Conservation (phyloP, 2,888 invertebrate genomes). For the Trichopria drosophilae region DNA sequence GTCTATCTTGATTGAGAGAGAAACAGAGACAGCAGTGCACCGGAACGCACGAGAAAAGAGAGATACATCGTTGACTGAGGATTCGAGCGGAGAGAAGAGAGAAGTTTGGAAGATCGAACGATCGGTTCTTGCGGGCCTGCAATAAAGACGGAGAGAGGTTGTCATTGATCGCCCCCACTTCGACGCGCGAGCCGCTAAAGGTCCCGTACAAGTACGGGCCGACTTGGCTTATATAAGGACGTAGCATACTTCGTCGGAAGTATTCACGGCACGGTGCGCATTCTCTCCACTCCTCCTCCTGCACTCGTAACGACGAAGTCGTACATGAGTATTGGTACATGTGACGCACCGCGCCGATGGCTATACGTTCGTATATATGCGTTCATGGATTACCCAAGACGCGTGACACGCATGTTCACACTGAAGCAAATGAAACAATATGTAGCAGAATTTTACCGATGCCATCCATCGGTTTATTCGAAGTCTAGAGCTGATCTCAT, state of each 20-base stretch:
- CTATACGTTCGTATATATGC: too few species aligned
- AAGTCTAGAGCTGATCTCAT: too few species aligned
- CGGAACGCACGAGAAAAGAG: too few species aligned
- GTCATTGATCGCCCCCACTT: constrained; percentile 57
- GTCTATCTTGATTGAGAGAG: constrained; percentile 58
- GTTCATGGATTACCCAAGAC: too few species aligned
- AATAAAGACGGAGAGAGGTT: constrained; percentile 45
- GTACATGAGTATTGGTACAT: constrained; percentile 3
- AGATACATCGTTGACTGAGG: too few species aligned
- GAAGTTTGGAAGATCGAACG: constrained; percentile 32
- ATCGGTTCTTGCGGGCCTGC: constrained; percentile 34
- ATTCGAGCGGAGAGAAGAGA: constrained; percentile 32
- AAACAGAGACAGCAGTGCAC: constrained; percentile 37
- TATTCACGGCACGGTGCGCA: neutral
- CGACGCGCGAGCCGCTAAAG: constrained; percentile 56
- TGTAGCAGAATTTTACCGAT: too few species aligned
- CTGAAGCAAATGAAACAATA: too few species aligned
- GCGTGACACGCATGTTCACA: too few species aligned
- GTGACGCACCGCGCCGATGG: constrained; percentile 1
- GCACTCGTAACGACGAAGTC: too few species aligned
- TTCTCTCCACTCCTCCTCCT: too few species aligned
- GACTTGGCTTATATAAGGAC: too few species aligned
- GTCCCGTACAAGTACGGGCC: constrained; percentile 57
- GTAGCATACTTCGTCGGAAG: neutral
- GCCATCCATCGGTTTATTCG: too few species aligned